Evolutionary conservation across 2,113 vertebrate species (phyloP).

Genomic region (Lepisosteus oculatus): DNA sequence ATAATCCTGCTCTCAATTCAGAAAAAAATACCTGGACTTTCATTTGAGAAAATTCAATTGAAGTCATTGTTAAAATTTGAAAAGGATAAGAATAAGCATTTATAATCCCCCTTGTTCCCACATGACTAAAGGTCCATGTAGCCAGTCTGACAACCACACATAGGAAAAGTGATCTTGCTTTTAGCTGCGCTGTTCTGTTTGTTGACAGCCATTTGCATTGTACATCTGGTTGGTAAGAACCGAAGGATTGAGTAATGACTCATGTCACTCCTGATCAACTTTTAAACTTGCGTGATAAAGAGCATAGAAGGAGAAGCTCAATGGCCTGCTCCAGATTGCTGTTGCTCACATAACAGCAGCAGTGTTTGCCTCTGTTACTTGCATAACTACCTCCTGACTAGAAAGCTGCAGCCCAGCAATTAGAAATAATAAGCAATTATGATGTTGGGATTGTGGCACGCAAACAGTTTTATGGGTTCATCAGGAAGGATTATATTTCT

Average conservation of each 20-base stretch:
- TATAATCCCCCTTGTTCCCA: no score
- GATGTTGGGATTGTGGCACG: background rate
- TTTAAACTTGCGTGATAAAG: background rate
- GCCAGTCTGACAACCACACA: no score
- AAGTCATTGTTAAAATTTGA: no score
- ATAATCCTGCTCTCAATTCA: no score
- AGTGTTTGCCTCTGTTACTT: background rate
- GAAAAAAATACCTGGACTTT: no score
- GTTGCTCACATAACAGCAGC: constrained; percentile 7
- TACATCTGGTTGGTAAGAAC: background rate
- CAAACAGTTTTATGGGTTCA: background rate
- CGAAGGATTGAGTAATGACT: background rate
- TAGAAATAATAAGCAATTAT: constrained; percentile 6
- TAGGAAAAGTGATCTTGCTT: no score
- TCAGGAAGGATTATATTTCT: no score
- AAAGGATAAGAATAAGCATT: no score
- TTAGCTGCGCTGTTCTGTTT: no score
- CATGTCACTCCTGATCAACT: background rate
- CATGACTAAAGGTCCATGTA: no score
- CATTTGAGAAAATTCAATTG: no score
- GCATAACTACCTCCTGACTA: constrained; percentile 1
- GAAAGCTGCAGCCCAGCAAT: constrained; percentile 1
- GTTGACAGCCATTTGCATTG: background rate
- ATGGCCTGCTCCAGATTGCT: background rate
- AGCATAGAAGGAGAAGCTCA: background rate